These are phyloP conservation scores for Amphibalanus amphitrite DNA, from an alignment of 1,140 invertebrate species.

Conservation along the genomic window DNA sequence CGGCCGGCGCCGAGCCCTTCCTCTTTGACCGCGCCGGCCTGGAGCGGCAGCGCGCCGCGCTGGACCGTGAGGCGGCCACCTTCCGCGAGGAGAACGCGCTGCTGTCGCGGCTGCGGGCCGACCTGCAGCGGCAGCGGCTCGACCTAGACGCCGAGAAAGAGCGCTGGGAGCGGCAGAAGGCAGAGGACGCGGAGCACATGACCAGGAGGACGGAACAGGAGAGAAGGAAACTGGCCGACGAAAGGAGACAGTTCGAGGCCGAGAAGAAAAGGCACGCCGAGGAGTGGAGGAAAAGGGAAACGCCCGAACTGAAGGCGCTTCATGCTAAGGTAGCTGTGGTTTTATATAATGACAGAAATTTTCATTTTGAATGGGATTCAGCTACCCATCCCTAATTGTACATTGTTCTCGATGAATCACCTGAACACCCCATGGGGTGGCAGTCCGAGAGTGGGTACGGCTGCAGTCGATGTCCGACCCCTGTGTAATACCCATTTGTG, in stretches of 20 bases:
- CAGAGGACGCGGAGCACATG: conserved; percentile 8
- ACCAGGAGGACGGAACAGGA: conserved; percentile 7
- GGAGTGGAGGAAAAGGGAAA: background rate
- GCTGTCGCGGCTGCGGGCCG: background rate
- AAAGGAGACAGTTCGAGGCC: conserved; percentile 12
- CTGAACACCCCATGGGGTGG: no score
- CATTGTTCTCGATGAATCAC: no score
- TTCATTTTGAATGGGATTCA: no score
- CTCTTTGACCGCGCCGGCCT: background rate
- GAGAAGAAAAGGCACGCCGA: background rate
- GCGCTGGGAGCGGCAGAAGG: background rate
- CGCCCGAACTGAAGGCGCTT: background rate
- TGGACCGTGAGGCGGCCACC: background rate
- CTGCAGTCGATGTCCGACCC: no score
- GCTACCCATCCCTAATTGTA: no score
- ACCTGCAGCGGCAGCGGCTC: background rate
- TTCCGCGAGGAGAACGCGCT: background rate
- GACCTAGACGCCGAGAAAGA: background rate
- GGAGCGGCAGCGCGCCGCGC: background rate
- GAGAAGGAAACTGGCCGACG: conserved; percentile 11
- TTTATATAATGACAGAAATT: no score
- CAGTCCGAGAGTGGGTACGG: no score
- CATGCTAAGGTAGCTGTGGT: background rate
- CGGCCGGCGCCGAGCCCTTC: background rate
- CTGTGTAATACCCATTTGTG: no score